Base-by-base conservation (phyloP, 2,888 invertebrate genomes). In the Drosophila maculinotata region DNA sequence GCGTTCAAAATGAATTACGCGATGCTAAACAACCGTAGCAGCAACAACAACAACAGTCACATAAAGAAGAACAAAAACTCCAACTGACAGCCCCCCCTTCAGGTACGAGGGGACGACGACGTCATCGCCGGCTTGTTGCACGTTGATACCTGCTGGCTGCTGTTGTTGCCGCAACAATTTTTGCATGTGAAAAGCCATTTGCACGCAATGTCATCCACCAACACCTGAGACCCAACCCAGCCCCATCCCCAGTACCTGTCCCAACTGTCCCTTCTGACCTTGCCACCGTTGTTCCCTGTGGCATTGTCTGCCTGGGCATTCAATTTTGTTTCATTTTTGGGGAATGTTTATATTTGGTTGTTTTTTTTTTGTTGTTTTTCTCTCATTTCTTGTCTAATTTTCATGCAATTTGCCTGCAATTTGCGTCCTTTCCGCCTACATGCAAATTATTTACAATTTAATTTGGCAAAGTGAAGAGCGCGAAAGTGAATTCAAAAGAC, bases 381-480 rank as follows among this genome's bases (percentile, higher is more conserved):
- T 48, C 14, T 36, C 4, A 6, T 31, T 36, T 47, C 30, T 56
- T 23, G 36, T 49, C 49, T 59, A 52, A 76, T 69, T 78, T 82
- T 60, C 64, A 38, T 20, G 20, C 20, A 20, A 20, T 20, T 20
- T 20, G 20, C 20, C 51, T 82, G 72, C 79, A 79, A 82, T 82
- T 79, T 79, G 66, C 66, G 63, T 75, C 62, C 59, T 33, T 68
- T 69, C 65, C 71, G 65, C 71, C 68, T 45, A 75, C 58, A 49
- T 59, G 56, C 52, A 64, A 69, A 76, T 69, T 72, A 66, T 76
- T 69, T 69, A 72, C 63, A 72, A 76, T 79, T 82, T 79, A 33
- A 76, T 60, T 79, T 69, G 51, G 56, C 38, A 44, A 70, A 75
- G 53, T 58, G 48, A 48, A 75, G 48, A 49, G 60, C 59, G 54